A percentile compares a stretch with the other conserved stretches of the same genome.
Evolutionary conservation across 1,140 invertebrate species (phyloP).

Genomic region (Drosophila mauritiana): DNA sequence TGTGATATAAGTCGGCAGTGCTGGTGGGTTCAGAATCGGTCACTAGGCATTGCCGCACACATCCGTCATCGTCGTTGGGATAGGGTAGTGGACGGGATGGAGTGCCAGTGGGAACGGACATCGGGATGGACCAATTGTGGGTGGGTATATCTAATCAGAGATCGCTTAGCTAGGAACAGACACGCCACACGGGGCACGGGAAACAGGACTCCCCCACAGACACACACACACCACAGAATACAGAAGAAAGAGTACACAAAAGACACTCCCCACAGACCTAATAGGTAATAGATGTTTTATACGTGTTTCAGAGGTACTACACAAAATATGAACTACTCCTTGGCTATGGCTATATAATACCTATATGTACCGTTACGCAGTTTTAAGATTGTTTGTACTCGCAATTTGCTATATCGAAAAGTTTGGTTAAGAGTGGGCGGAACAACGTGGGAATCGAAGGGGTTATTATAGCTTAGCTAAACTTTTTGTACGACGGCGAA

Average conservation of each 20-base stretch:
- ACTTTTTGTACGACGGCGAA: constrained; percentile 72
- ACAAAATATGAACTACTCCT: constrained; percentile 61
- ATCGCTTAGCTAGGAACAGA: constrained; percentile 65
- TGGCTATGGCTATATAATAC: constrained; percentile 62
- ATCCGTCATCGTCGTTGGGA: constrained; percentile 51
- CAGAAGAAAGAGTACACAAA: neutral
- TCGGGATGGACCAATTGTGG: constrained; percentile 59
- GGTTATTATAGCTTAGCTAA: constrained; percentile 50
- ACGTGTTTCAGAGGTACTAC: constrained; percentile 77
- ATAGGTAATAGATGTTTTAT: constrained; percentile 79
- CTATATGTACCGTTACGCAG: constrained; percentile 71
- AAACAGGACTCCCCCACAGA: constrained; percentile 17
- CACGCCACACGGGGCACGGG: constrained; percentile 10
- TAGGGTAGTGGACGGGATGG: constrained; percentile 8
- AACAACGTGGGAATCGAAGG: constrained; percentile 6
- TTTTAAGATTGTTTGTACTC: constrained; percentile 82
- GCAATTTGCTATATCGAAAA: constrained; percentile 74
- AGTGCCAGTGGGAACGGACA: constrained; percentile 9
- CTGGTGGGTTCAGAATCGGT: constrained; percentile 47
- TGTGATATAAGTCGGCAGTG: constrained; percentile 70
- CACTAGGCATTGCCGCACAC: constrained; percentile 39
- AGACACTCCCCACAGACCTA: constrained; percentile 38
- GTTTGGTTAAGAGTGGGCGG: constrained; percentile 9
- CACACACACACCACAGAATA: constrained; percentile 5
- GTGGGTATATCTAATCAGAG: constrained; percentile 45